phyloP scores from a whole-genome alignment of 2,113 vertebrate species.

The Entomyzon cyanotis region DNA sequence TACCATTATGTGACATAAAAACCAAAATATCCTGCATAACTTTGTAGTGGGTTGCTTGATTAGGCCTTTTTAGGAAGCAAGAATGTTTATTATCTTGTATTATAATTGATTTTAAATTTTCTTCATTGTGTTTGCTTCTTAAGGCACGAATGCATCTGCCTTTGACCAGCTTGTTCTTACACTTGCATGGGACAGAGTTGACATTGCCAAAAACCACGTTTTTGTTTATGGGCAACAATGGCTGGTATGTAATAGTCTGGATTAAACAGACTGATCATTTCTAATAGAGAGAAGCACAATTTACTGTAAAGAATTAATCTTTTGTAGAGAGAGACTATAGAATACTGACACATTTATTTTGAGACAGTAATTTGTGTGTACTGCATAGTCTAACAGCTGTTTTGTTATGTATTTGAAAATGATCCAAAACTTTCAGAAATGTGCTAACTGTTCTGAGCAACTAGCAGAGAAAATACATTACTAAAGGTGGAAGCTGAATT shows the following conservation, averaged over 20 bases:
- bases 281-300: background rate
- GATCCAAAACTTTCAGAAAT: background rate
- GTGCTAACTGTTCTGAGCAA: background rate
- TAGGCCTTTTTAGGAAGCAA: background rate
- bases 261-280: background rate
- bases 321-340: background rate
- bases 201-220: slow-evolving; percentile 98
- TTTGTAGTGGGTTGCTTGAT: background rate
- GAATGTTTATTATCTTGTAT: background rate
- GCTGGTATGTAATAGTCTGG: slow-evolving; percentile 83
- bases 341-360: background rate
- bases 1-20: background rate
- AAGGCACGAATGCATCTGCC: slow-evolving; percentile 94
- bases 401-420: background rate
- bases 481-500: background rate
- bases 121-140: slow-evolving; percentile 32
- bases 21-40: background rate
- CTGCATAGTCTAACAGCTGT: background rate
- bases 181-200: slow-evolving; percentile 96
- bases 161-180: slow-evolving; percentile 98
- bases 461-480: background rate
- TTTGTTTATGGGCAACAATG: slow-evolving; percentile 98
- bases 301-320: background rate
- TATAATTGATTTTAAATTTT: background rate
- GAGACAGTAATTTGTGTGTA: background rate